Conservation (phyloP, 2,888 invertebrate species). For the Temnothorax ravouxi region DNA sequence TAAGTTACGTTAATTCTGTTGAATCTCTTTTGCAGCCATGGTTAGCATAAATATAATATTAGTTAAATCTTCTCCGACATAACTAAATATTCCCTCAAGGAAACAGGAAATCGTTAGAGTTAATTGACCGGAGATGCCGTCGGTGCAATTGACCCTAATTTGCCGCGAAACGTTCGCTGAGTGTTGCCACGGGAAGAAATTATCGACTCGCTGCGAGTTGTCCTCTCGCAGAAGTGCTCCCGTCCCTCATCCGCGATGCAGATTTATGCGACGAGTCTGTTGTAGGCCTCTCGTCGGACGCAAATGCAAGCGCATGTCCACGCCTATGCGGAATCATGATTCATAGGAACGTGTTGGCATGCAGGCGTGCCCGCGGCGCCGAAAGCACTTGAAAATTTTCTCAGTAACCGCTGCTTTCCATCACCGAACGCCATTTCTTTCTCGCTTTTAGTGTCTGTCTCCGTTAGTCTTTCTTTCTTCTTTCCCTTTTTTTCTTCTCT, state of each 20-base stretch:
- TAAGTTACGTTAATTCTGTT: neutral
- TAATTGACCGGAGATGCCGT: conserved; percentile 41
- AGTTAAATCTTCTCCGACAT: neutral
- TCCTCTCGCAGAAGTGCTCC: neutral
- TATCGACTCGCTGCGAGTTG: conserved; percentile 21
- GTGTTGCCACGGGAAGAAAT: conserved; percentile 26
- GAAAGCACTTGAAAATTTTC: conserved; percentile 38
- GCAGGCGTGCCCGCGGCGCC: conserved; percentile 18
- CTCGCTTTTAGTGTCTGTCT: neutral
- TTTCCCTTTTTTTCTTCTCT: neutral
- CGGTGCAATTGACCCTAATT: conserved; percentile 51
- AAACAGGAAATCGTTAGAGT: conserved; percentile 43
- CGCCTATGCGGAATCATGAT: conserved; percentile 50
- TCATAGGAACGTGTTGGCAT: conserved; percentile 51
- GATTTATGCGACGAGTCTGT: conserved; percentile 37
- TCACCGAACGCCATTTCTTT: conserved; percentile 24
- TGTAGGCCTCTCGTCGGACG: neutral
- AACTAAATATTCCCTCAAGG: conserved; percentile 7
- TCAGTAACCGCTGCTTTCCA: conserved; percentile 27
- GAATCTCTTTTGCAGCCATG: neutral
- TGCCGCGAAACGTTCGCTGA: conserved; percentile 14
- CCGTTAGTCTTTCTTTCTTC: neutral
- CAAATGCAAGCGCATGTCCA: conserved; percentile 35
- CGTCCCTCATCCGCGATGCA: conserved; percentile 27
- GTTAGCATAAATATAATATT: neutral